A percentile compares a stretch with the other conserved stretches of the same genome.
These are phyloP conservation scores for Dione vanillae DNA, from an alignment of 2,888 invertebrate genomes.

Conservation along the genomic window DNA sequence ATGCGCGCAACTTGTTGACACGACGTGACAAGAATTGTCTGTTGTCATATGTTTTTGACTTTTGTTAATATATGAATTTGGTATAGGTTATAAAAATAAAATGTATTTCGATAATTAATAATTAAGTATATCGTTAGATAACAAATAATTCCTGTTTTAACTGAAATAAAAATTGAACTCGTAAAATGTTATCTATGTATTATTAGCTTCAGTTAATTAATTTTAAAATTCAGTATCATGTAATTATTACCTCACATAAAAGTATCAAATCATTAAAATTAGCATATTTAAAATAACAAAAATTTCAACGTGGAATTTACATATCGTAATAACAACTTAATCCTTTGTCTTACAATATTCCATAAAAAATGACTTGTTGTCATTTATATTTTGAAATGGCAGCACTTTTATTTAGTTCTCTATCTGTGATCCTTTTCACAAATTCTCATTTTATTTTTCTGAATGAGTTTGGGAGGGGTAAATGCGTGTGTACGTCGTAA, in stretches of 20 bases:
- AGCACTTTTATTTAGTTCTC: slow-evolving; percentile 47
- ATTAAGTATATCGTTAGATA: neutral
- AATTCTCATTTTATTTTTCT: slow-evolving; percentile 77
- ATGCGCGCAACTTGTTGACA: slow-evolving; percentile 51
- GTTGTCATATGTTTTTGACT: slow-evolving; percentile 23
- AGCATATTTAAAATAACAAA: neutral
- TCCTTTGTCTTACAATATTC: too few species aligned
- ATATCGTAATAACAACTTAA: too few species aligned
- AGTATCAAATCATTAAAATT: neutral
- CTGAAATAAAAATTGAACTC: neutral
- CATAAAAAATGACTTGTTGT: neutral
- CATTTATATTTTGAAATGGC: slow-evolving; percentile 6
- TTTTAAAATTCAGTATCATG: neutral
- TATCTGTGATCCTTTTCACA: slow-evolving; percentile 52
- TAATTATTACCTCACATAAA: neutral
- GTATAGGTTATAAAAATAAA: neutral
- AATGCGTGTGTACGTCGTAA: slow-evolving; percentile 80
- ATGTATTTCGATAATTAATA: neutral
- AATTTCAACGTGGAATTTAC: neutral
- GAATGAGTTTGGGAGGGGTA: slow-evolving; percentile 82
- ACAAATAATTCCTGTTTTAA: neutral
- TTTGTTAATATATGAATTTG: neutral
- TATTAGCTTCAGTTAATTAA: too few species aligned
- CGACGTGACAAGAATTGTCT: slow-evolving; percentile 19
- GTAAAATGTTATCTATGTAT: too few species aligned